Base-by-base conservation (phyloP, 2,888 invertebrate genomes). In the Netelia virgata region DNA sequence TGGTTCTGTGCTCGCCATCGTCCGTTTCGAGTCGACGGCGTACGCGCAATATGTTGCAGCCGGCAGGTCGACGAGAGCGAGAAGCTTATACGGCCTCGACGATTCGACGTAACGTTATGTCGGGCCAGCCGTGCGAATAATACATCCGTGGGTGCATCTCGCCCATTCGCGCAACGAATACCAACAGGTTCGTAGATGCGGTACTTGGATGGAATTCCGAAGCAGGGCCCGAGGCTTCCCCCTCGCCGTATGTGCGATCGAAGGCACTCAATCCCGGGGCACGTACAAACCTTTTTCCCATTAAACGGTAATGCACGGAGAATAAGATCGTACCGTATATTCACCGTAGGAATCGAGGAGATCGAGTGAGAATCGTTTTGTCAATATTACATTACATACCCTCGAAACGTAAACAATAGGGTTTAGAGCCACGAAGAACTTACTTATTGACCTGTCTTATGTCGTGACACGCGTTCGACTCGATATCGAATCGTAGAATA, bases 31-130 rank as follows among this genome's bases (percentile, higher is more conserved):
- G 55, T 20, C 68, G 74, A 83, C 84, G 70, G 68, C 78, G 47
- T 61, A 75, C 73, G 75, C 50, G 83, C 86, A 87, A 86, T 87
- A 86, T 84, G 84, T 84, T 79, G 76, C 86, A 85, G 66, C 69
- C 41, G 68, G 82, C 72, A 64, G 77, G 61, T 75, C 80, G 63
- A 70, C 72, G 74, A 73, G 70, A 81, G 77, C 72, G 70, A 81
- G 69, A 72, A 63, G 78, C 69, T 79, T 55, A 72, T 61, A 72
- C 10, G 16, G 57, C 18, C 18, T 57, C 18, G 23, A 10, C 59
- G 14, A 36, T 20, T 18, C 61, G 28, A 63, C 59, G 75, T 61
- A 69, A 28, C 68, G 72, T 78, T 78, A 50, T 43, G 18, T 59
- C 23, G 41, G 23, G 11, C 64, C 50, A 59, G 50, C 10, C 47